These are phyloP conservation scores for Carabus problematicus DNA, from an alignment of 2,888 invertebrate species.

Conservation along the genomic window DNA sequence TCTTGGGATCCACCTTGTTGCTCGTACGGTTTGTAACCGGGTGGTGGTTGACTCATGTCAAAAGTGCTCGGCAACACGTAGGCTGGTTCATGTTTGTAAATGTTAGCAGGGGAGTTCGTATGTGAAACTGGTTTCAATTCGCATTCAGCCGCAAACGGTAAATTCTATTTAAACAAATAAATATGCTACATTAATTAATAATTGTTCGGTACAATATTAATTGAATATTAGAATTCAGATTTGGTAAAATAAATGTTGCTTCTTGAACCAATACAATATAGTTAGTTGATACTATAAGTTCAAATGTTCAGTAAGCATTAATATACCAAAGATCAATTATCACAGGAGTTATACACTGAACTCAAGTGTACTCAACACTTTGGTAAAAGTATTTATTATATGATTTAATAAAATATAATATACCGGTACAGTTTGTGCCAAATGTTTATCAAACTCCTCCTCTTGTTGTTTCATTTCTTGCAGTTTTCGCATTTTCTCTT, in stretches of 20 bases:
- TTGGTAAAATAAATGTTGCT: too few relatives aligned
- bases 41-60: conserved; percentile 64
- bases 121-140: conserved; percentile 64
- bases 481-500: conserved; percentile 72
- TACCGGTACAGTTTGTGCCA: conserved; percentile 77
- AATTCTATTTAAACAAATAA: conserved; percentile 64
- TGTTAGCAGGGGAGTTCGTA: conserved; percentile 50
- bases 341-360: too few relatives aligned
- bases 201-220: background rate
- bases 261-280: too few relatives aligned
- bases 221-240: too few relatives aligned
- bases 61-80: conserved; percentile 50
- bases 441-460: conserved; percentile 77
- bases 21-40: conserved; percentile 62
- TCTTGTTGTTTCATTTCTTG: conserved; percentile 77
- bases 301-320: too few relatives aligned
- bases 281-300: too few relatives aligned
- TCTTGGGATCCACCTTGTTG: conserved; percentile 54
- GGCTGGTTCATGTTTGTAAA: conserved; percentile 46
- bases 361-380: too few relatives aligned
- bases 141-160: conserved; percentile 71
- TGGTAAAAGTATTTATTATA: too few relatives aligned
- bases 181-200: conserved; percentile 3
- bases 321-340: too few relatives aligned
- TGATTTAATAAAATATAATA: conserved; percentile 46